Evolutionary conservation across 2,888 invertebrate species (phyloP), one percentile per base, ranked within the genome.

Genomic region (Trissoscelio sp.): DNA sequence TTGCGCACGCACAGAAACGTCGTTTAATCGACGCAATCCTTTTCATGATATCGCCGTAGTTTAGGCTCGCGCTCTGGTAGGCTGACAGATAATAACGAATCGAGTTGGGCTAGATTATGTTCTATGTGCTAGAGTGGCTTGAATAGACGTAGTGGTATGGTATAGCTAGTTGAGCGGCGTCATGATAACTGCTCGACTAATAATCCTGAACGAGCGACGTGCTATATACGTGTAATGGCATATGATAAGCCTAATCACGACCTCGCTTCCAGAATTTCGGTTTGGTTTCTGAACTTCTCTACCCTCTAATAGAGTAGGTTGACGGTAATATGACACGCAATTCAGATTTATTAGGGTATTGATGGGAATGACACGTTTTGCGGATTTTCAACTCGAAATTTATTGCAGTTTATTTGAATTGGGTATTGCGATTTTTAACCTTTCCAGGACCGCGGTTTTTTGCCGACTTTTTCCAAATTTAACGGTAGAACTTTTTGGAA

Each of bases 231-330:
- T 44, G 34, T 46, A 72, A 60, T 18, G 9, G 48, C 14, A 12
- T 4, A 14, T 18, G 73, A 73, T 73, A 73, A 73, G 62, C 18
- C 55, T 62, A 73, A 73, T 53, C 62, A 44, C 62, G 39, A 62
- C 42, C 34, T 62, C 53, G 62, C 53, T 62, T 62, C 44, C 53
- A 62, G 53, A 62, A 58, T 53, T 73, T 51, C 16, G 55, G 51
- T 42, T 53, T 39, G n/a, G 53, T 16, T 31, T 16, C 31, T 6
- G 28, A n/a, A n/a, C 53, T 14, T 11, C 22, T 12, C 48, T 14
- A 9, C 51, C 28, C 24, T 3, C 51, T n/a, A n/a, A n/a, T n/a
- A n/a, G n/a, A n/a, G n/a, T n/a, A n/a, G 6, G 4, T 14, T 5
- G 37, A 66, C 12, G 34, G 51, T 44, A 55, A 18, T 24, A 37